Conservation (phyloP, 2,797 vertebrate genomes). For the Sciurus carolinensis region DNA sequence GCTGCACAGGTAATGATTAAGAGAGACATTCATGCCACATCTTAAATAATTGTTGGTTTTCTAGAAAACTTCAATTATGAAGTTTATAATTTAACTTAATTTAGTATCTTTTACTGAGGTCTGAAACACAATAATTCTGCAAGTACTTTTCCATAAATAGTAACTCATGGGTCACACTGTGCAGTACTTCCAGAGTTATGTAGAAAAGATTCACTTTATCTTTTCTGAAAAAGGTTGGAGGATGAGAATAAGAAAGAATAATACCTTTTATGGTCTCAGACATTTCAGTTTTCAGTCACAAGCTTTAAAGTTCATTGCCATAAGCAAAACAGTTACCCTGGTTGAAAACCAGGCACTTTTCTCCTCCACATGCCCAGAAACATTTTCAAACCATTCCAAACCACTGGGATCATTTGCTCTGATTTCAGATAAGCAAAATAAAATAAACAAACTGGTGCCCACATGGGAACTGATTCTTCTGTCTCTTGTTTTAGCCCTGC, state of each 20-base stretch:
- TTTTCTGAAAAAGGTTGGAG: slow-evolving; percentile 42
- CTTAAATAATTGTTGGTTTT: slow-evolving; percentile 55
- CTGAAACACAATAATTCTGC: slow-evolving; percentile 9
- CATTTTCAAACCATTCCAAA: slow-evolving; percentile 59
- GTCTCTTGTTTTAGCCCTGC: slow-evolving; percentile 66
- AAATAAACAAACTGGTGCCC: slow-evolving; percentile 78
- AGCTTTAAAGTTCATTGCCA: slow-evolving; percentile 1
- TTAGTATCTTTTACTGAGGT: background rate
- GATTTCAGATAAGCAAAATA: slow-evolving; percentile 82
- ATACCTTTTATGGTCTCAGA: slow-evolving; percentile 30
- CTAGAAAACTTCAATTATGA: slow-evolving; percentile 27
- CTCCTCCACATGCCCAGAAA: slow-evolving; percentile 29
- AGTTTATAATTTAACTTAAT: background rate
- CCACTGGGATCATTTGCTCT: slow-evolving; percentile 74
- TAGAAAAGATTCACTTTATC: background rate
- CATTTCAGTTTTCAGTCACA: slow-evolving; percentile 28
- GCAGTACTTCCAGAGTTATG: background rate
- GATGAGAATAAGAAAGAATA: slow-evolving; percentile 20
- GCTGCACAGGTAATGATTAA: slow-evolving; percentile 29
- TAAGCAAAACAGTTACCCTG: slow-evolving; percentile 4
- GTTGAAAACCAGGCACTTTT: slow-evolving; percentile 38
- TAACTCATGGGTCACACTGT: background rate
- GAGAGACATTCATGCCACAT: slow-evolving; percentile 2
- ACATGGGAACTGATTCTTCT: slow-evolving; percentile 70
- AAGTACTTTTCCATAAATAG: background rate